Evolutionary conservation across 64 coral and sea anemone species (phyloP).

Genomic region (Dendronephthya gigantea): DNA sequence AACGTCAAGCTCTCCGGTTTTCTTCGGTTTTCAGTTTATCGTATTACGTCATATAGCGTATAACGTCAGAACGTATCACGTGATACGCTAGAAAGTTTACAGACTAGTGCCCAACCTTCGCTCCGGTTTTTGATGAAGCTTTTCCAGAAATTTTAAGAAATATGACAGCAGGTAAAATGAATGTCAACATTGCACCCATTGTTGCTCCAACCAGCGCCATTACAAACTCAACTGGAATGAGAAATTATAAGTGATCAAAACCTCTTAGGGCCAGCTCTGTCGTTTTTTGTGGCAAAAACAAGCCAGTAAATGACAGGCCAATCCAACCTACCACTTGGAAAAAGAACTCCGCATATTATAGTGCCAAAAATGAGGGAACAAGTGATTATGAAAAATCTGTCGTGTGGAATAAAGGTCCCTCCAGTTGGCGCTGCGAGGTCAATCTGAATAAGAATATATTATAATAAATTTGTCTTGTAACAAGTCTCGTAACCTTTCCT

Average conservation of each 20-base stretch:
- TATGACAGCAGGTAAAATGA: conserved; percentile 63
- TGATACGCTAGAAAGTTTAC: not conserved
- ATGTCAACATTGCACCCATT: conserved; percentile 70
- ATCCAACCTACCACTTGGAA: conserved; percentile 67
- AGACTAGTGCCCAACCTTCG: no score
- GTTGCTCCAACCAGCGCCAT: conserved; percentile 85
- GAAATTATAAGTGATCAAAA: no score
- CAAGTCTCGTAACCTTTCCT: not conserved
- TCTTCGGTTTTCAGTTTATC: no score
- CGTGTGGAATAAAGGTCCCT: conserved; percentile 60
- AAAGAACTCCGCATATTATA: conserved; percentile 56
- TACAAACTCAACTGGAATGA: conserved; percentile 80
- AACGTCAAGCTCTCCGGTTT: no score
- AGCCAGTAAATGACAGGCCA: no score
- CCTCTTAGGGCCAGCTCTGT: no score
- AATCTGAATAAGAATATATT: no score
- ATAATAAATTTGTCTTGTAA: not conserved
- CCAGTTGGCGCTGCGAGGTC: conserved; percentile 33
- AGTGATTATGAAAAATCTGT: conserved; percentile 73
- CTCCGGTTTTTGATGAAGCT: conserved; percentile 19
- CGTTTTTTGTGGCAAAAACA: no score
- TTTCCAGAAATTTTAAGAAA: conserved; percentile 56
- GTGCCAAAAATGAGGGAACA: conserved; percentile 46
- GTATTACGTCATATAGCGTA: no score
- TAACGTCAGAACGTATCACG: not conserved